Evolutionary conservation across 2,888 invertebrate species (phyloP).

Genomic region (Polylopha cassiicola): DNA sequence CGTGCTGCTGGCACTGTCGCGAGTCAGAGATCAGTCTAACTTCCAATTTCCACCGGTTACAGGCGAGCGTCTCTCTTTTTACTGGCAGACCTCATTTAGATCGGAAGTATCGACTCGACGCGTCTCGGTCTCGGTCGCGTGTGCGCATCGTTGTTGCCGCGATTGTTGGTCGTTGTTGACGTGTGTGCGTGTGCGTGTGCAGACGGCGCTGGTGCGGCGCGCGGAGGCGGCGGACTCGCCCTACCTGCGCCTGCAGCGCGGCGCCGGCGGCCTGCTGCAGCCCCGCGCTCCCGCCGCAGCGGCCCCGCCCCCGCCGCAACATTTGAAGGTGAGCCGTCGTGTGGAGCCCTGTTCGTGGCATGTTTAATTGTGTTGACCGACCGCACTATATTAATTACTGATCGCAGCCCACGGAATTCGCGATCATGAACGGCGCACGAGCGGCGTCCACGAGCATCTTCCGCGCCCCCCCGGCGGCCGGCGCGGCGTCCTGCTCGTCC

Average conservation of each 20-base stretch:
- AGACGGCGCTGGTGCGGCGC: conserved; percentile 30
- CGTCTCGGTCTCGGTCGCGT: too few relatives aligned
- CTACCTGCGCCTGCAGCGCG: conserved; percentile 16
- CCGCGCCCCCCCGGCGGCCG: conserved; percentile 1
- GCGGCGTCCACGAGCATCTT: conserved; percentile 17
- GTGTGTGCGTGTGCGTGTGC: background rate
- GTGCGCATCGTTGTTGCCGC: too few relatives aligned
- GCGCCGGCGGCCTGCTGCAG: conserved; percentile 13
- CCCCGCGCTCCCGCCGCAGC: conserved; percentile 4
- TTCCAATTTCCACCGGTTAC: too few relatives aligned
- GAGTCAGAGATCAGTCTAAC: too few relatives aligned
- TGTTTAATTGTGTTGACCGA: too few relatives aligned
- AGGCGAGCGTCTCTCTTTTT: too few relatives aligned
- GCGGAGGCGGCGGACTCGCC: conserved; percentile 15
- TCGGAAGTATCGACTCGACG: too few relatives aligned
- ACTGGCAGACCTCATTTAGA: too few relatives aligned
- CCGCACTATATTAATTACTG: too few relatives aligned
- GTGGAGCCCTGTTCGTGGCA: background rate
- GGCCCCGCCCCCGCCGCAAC: background rate
- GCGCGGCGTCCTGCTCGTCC: background rate
- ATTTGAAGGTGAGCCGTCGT: conserved; percentile 8
- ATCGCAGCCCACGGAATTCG: conserved; percentile 23
- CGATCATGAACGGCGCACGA: conserved; percentile 19
- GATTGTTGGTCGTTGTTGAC: too few relatives aligned
- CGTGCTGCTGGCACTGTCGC: too few relatives aligned